Evolutionary conservation across 2,888 invertebrate genomes (phyloP).

Genomic region (Clitarchus hookeri): DNA sequence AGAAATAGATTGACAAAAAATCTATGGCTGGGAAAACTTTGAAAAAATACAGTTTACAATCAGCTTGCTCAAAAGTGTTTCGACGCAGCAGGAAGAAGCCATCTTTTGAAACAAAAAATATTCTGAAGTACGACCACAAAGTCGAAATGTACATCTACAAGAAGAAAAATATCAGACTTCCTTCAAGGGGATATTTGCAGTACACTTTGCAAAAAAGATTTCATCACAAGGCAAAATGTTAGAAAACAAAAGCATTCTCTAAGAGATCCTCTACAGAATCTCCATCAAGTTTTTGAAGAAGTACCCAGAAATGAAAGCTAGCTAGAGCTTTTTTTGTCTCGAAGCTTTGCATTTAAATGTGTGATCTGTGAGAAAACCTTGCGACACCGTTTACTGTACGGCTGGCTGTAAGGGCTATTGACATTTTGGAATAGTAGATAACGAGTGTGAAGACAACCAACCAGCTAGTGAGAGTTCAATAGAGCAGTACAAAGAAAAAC

Average conservation of each 20-base stretch:
- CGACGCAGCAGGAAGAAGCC: slow-evolving; percentile 1
- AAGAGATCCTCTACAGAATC: slow-evolving; percentile 15
- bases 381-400: not conserved
- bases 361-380: slow-evolving; percentile 18
- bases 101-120: slow-evolving; percentile 18
- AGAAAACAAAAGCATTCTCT: slow-evolving; percentile 6
- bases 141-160: slow-evolving; percentile 16
- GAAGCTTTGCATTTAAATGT: not conserved
- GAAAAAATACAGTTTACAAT: not conserved
- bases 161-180: slow-evolving; percentile 15
- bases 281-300: slow-evolving; percentile 21
- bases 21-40: slow-evolving; percentile 5
- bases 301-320: slow-evolving; percentile 16
- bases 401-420: not conserved
- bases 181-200: slow-evolving; percentile 10
- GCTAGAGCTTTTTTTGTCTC: not conserved
- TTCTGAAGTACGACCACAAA: slow-evolving; percentile 17
- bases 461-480: not conserved
- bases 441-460: not conserved
- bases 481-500: slow-evolving; percentile 16
- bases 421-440: not conserved
- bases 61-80: slow-evolving; percentile 18
- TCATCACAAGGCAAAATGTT: not conserved
- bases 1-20: not conserved
- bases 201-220: slow-evolving; percentile 22